Evolutionary conservation across 2,888 invertebrate species (phyloP).

Genomic region (Campaea margaritaria): DNA sequence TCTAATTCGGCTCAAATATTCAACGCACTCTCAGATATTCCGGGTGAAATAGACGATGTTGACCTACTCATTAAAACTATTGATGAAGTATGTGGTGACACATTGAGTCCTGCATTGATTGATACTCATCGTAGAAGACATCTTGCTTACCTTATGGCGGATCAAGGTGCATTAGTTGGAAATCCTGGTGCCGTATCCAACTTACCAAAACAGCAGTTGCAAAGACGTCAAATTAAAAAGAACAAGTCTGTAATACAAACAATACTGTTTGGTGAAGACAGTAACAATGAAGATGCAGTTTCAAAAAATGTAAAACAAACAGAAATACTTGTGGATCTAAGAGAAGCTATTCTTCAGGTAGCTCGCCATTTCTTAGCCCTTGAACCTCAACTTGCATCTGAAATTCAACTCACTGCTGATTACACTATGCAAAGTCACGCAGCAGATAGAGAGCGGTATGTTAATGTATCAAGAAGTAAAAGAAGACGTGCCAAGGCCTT

Average conservation of each 20-base stretch:
- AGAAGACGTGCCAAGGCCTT: constrained; percentile 97
- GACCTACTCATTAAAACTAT: constrained; percentile 92
- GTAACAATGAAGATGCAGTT: constrained; percentile 92
- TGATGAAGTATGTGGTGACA: constrained; percentile 89
- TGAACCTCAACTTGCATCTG: constrained; percentile 93
- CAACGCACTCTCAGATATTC: constrained; percentile 98
- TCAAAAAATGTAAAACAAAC: constrained; percentile 99
- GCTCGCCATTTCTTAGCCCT: constrained; percentile 97
- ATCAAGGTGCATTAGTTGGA: constrained; percentile 96
- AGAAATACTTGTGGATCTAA: constrained; percentile 98
- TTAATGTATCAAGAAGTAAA: constrained; percentile 95
- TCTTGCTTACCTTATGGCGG: constrained; percentile 98
- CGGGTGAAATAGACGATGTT: constrained; percentile 96
- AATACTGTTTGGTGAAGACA: constrained; percentile 93
- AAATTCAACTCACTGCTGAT: constrained; percentile 94
- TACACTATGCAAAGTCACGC: constrained; percentile 98
- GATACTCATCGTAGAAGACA: constrained; percentile 96
- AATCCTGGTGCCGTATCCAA: constrained; percentile 96
- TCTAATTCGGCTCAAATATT: constrained; percentile 99
- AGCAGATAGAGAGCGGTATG: constrained; percentile 96
- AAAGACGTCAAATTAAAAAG: constrained; percentile 94
- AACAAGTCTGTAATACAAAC: constrained; percentile 96
- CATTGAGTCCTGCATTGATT: constrained; percentile 92
- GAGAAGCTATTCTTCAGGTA: constrained; percentile 96
- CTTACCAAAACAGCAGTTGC: constrained; percentile 96